Percentiles rank a stretch among this genome's conserved stretches.
Evolutionary conservation across 2,888 invertebrate species (phyloP).

Genomic region (Diaperis boleti): DNA sequence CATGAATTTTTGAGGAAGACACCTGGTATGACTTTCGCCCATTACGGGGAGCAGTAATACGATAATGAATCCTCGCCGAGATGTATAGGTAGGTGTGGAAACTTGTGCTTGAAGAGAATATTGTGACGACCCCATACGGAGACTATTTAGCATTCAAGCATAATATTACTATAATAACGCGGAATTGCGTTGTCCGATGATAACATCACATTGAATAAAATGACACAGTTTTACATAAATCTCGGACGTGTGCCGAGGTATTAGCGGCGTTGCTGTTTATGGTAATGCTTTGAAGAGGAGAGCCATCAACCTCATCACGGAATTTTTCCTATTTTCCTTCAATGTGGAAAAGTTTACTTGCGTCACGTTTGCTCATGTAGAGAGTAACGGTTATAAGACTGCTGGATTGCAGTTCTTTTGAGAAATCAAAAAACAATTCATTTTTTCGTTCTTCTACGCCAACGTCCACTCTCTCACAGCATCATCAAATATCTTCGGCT

Average conservation of each 20-base stretch:
- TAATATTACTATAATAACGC: constrained; percentile 41
- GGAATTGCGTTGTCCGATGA: constrained; percentile 39
- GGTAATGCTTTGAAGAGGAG: neutral
- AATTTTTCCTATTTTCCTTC: no score
- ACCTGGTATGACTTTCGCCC: constrained; percentile 22
- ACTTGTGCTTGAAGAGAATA: constrained; percentile 14
- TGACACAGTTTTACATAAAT: constrained; percentile 24
- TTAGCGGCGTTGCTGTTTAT: constrained; percentile 12
- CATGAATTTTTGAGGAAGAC: constrained; percentile 12
- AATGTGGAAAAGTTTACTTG: no score
- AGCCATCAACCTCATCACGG: no score
- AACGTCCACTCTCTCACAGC: no score
- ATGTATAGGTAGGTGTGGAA: constrained; percentile 20
- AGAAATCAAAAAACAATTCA: no score
- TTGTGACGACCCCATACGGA: constrained; percentile 38
- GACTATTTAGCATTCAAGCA: constrained; percentile 38
- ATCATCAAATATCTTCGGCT: no score
- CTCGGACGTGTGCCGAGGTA: constrained; percentile 27
- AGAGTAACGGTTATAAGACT: no score
- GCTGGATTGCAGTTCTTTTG: no score
- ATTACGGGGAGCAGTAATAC: constrained; percentile 41
- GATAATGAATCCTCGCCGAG: constrained; percentile 23
- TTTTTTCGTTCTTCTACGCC: no score
- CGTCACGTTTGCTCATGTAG: no score
- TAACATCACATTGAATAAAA: constrained; percentile 36